Evolutionary conservation across 2,113 vertebrate genomes (phyloP).

Genomic region (Corvus hawaiiensis): DNA sequence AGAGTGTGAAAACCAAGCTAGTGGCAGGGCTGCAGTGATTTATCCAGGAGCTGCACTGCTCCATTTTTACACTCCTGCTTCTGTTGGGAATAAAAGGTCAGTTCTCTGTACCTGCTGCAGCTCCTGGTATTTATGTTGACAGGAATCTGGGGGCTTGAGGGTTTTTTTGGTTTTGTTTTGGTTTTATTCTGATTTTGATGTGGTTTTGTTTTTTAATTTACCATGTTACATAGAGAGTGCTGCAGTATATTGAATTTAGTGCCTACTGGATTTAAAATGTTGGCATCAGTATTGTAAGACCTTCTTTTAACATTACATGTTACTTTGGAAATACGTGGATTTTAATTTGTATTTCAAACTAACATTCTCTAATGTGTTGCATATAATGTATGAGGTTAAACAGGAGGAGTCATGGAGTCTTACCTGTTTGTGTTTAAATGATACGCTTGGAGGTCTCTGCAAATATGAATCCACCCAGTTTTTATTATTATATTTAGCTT

Average conservation of each 20-base stretch:
- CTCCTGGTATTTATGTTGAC: background rate
- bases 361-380: background rate
- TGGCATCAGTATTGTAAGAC: conserved; percentile 31
- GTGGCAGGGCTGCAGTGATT: background rate
- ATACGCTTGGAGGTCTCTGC: background rate
- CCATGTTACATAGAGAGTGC: background rate
- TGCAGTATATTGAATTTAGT: conserved; percentile 27
- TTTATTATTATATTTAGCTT: background rate
- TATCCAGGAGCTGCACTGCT: background rate
- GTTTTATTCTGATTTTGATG: background rate
- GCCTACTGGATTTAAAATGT: conserved; percentile 39
- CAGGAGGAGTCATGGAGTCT: background rate
- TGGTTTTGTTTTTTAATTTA: background rate
- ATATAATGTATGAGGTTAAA: background rate
- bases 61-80: background rate
- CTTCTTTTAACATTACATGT: background rate
- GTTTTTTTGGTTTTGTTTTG: background rate
- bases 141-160: background rate
- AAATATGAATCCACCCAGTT: background rate
- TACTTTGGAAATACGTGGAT: background rate
- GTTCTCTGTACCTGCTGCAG: background rate
- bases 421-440: background rate
- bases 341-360: background rate
- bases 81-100: background rate
- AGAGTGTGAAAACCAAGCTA: background rate